Conservation (phyloP, 1,140 invertebrate genomes). For the Lepidostoma basale region DNA sequence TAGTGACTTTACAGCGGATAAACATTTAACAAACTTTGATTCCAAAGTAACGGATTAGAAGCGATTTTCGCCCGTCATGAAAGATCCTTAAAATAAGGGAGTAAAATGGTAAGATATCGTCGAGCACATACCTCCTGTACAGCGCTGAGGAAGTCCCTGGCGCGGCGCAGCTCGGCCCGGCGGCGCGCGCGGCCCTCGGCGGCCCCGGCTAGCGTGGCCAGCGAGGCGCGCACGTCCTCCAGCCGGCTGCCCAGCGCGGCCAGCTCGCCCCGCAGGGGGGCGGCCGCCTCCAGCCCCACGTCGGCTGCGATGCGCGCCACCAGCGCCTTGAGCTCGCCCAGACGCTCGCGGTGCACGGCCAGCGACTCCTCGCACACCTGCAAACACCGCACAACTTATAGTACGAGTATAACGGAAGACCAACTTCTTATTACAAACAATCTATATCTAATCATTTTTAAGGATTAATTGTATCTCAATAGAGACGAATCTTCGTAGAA, state of each 20-base stretch:
- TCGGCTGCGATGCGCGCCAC: slow-evolving; percentile 78
- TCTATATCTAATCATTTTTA: too few relatives aligned
- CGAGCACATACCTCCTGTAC: slow-evolving; percentile 66
- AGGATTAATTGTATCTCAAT: too few relatives aligned
- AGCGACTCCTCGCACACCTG: slow-evolving; percentile 79
- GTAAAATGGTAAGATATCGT: not conserved
- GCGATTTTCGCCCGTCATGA: too few relatives aligned
- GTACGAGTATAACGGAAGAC: too few relatives aligned
- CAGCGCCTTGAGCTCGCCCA: slow-evolving; percentile 74
- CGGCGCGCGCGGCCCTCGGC: slow-evolving; percentile 69
- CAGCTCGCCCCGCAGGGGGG: slow-evolving; percentile 75
- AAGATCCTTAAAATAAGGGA: not conserved
- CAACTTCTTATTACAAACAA: not conserved
- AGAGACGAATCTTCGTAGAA: too few relatives aligned
- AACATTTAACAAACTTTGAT: not conserved
- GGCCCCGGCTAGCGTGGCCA: slow-evolving; percentile 74
- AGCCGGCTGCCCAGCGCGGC: slow-evolving; percentile 77
- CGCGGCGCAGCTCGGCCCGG: slow-evolving; percentile 63
- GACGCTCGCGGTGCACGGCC: slow-evolving; percentile 69
- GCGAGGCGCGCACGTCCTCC: slow-evolving; percentile 74
- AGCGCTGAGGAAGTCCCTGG: slow-evolving; percentile 66
- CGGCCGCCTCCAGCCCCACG: slow-evolving; percentile 71
- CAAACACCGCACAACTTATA: too few relatives aligned
- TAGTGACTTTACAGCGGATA: not conserved
- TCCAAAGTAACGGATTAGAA: too few relatives aligned